Base-by-base conservation (phyloP, 1,140 invertebrate species). In the Apis laboriosa region DNA sequence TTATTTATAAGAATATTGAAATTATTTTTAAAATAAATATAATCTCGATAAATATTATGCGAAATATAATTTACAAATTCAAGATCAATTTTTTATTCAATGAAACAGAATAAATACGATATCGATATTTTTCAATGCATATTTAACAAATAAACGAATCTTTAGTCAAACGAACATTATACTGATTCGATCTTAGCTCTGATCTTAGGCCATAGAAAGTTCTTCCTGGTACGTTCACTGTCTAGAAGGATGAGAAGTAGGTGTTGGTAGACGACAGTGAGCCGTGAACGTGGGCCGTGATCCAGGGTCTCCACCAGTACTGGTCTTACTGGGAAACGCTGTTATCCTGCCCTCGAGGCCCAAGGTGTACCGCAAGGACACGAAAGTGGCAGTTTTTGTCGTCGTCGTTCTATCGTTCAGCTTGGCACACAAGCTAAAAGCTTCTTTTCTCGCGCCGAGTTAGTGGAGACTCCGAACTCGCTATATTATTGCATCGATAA, bases 401-500 rank as follows among this genome's bases (percentile, higher is more conserved):
- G 76, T 66, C 67, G 28, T 66, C 77, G 67, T 79, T 61, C 83
- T 77, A 82, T 71, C 77, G 68, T 80, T 34, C 66, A 24, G 34
- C 17, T 28, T 56, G 21, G 56, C 49, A 66, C 78, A 61, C 78
- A 21, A 80, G 83, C 88, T 86, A 82, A 84, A 84, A 89, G 81
- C 77, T 77, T 73, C 76, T 67, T 82, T 83, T 76, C 79, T 76
- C 63, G 56, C 49, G 13, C 53, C 75, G 67, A 24, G 80, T 66
- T 73, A 81, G 71, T 60, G 19, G 34, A 51, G 66, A n/a, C 49
- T 34, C 72, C 83, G 76, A 84, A 78, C 80, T 72, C 71, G 83
- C 80, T 79, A 79, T 88, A 78, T 91, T 92, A 91, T 90, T 87
- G 86, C 89, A 80, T 86, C 86, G 88, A 92, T 92, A 90, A 92